Evolutionary conservation across 2,888 invertebrate genomes (phyloP).

Genomic region (Amiota communis): DNA sequence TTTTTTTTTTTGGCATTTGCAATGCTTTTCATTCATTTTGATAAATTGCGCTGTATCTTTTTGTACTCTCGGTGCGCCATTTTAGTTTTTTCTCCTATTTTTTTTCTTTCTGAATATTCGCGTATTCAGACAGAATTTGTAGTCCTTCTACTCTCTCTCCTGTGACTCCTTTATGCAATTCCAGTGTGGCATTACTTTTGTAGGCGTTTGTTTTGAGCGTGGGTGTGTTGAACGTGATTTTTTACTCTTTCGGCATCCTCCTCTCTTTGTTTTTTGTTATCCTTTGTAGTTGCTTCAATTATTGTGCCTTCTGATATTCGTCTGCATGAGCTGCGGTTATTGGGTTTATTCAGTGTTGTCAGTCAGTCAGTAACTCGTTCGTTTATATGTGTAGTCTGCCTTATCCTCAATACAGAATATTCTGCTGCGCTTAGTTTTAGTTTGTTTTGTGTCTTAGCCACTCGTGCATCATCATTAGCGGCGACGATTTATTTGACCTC

Average conservation of each 20-base stretch:
- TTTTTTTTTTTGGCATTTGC: conserved; percentile 39
- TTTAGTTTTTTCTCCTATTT: neutral
- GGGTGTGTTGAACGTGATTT: no score
- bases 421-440: neutral
- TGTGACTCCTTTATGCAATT: neutral
- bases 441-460: neutral
- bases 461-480: conserved; percentile 27
- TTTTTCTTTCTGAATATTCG: conserved; percentile 1
- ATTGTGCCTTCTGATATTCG: neutral
- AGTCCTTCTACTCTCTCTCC: no score
- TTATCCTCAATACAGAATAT: neutral
- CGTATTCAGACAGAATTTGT: neutral
- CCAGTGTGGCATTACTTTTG: neutral
- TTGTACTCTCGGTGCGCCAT: conserved; percentile 19
- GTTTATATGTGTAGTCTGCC: no score
- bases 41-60: conserved; percentile 54
- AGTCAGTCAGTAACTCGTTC: neutral
- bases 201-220: neutral
- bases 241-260: no score
- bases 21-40: conserved; percentile 52
- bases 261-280: no score
- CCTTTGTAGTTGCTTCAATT: neutral
- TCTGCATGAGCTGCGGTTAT: neutral
- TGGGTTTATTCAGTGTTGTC: conserved; percentile 3
- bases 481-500: conserved; percentile 32